These are phyloP conservation scores for Scelioninae gen. 1 DNA, from an alignment of 2,888 invertebrate genomes.

Conservation along the genomic window DNA sequence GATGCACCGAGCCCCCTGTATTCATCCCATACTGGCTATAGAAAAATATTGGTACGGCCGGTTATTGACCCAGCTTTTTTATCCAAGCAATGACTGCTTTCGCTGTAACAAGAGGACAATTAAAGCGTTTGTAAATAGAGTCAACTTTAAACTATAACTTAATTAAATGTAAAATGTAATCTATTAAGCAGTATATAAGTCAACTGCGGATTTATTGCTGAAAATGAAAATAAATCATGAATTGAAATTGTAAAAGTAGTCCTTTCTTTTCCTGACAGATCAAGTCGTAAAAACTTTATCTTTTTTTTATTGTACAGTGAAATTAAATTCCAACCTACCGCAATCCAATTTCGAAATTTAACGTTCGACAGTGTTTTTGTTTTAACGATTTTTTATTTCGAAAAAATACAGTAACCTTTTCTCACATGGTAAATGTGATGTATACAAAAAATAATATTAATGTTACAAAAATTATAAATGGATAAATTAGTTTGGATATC, in stretches of 20 bases:
- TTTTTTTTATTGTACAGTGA: conserved; percentile 13
- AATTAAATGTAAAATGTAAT: conserved; percentile 73
- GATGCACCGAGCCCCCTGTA: conserved; percentile 64
- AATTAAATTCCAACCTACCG: conserved; percentile 22
- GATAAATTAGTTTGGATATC: too few species aligned
- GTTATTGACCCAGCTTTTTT: not conserved
- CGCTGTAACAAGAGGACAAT: not conserved
- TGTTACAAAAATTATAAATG: too few species aligned
- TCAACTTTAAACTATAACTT: conserved; percentile 22
- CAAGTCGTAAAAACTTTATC: conserved; percentile 34
- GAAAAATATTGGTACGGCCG: conserved; percentile 74
- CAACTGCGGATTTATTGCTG: conserved; percentile 46
- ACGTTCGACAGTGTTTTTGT: conserved; percentile 16
- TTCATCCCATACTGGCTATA: conserved; percentile 74
- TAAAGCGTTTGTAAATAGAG: conserved; percentile 25
- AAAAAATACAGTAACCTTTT: not conserved
- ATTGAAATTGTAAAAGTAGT: conserved; percentile 20
- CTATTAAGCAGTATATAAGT: conserved; percentile 75
- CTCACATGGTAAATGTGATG: not conserved
- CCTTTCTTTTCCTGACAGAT: conserved; percentile 20
- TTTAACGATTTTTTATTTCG: conserved; percentile 20
- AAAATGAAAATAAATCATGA: conserved; percentile 7
- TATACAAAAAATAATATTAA: too few species aligned
- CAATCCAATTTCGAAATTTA: conserved; percentile 38
- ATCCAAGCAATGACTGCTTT: not conserved